Evolutionary conservation across 92 coral and sea anemone genomes (phyloP), one percentile per base, ranked within the genome.

Genomic region (Siderastrea radians): DNA sequence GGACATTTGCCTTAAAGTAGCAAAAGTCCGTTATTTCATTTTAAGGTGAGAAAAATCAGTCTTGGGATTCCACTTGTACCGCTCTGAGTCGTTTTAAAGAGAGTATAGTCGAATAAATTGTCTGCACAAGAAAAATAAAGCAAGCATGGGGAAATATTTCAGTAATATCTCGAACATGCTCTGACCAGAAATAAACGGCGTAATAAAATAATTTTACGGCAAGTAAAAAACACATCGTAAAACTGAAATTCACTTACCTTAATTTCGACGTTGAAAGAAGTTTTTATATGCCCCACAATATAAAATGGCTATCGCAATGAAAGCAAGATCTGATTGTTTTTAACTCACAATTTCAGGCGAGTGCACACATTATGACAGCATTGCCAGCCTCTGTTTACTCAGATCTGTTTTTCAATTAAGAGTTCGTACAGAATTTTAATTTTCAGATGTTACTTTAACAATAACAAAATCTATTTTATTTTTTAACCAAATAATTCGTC

Each of bases 361-460:
- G 50, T 54, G 26, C 52, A 57, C 51, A 54, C 80, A 75, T 2
- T 14, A 3, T 62, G 72, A 78, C 82, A 78, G 46, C 59, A 61
- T 78, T 52, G n/a, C 47, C 38, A 16, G 16, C n/a, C 59, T 62
- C 71, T 59, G 47, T 48, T 78, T 78, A 47, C 55, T 14, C 46
- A 61, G 12, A 46, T 17, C 48, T 44, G 66, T 8, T 50, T 49
- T 78, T 78, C 55, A 61, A 48, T 78, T 78, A 49, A 78, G 55
- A 61, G 72, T 54, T 54, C 50, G 12, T 78, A 78, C 66, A 45
- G 43, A 2, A 47, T 55, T 76, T 58, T 76, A 76, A 15, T 75
- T 75, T 26, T 12, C 6, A 16, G 38, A 49, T 49, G 13, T 38
- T 49, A 73, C 16, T 57, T 45, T 76, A 58, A 58, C 15, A 57